Percentiles rank a stretch among this genome's conserved stretches.
These are phyloP conservation scores for Apamea crenata DNA, from an alignment of 2,888 invertebrate species.

Conservation along the genomic window DNA sequence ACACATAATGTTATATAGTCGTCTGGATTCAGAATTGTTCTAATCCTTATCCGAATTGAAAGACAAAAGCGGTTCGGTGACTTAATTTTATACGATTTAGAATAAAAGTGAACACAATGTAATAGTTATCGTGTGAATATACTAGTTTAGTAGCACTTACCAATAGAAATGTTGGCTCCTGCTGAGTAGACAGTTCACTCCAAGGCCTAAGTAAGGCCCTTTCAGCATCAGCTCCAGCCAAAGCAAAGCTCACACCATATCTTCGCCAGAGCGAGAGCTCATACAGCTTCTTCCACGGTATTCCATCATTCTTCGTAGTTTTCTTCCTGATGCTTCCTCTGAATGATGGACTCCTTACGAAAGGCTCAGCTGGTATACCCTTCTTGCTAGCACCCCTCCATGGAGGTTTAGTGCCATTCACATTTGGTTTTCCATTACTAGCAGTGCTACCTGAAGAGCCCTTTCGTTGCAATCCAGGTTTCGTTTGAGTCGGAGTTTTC, in stretches of 20 bases:
- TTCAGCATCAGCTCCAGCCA: conserved; percentile 84
- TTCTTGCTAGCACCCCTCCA: conserved; percentile 86
- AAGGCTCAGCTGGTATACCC: conserved; percentile 79
- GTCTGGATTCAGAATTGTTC: neutral
- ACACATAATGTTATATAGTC: too few species aligned
- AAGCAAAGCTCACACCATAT: conserved; percentile 87
- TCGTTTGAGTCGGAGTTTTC: conserved; percentile 76
- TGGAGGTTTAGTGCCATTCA: conserved; percentile 84
- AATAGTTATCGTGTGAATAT: neutral
- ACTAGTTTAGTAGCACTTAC: conserved; percentile 77
- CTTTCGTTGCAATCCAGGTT: conserved; percentile 79
- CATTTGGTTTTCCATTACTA: conserved; percentile 76
- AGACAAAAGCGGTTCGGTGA: neutral
- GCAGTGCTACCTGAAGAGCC: conserved; percentile 77
- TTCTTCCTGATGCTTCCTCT: conserved; percentile 87
- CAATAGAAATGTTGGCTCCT: conserved; percentile 77
- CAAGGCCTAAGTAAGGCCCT: conserved; percentile 84
- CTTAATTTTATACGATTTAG: neutral
- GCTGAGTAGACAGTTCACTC: conserved; percentile 82
- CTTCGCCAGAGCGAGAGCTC: conserved; percentile 90
- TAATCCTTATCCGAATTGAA: neutral
- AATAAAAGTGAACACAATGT: neutral
- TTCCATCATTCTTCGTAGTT: conserved; percentile 81
- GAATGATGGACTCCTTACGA: conserved; percentile 83
- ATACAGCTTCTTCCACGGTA: conserved; percentile 90